A percentile compares a stretch with the other conserved stretches of the same genome.
Conservation (phyloP, 37 sponge, comb jelly and placozoan species). For the Halichondria panicea region DNA sequence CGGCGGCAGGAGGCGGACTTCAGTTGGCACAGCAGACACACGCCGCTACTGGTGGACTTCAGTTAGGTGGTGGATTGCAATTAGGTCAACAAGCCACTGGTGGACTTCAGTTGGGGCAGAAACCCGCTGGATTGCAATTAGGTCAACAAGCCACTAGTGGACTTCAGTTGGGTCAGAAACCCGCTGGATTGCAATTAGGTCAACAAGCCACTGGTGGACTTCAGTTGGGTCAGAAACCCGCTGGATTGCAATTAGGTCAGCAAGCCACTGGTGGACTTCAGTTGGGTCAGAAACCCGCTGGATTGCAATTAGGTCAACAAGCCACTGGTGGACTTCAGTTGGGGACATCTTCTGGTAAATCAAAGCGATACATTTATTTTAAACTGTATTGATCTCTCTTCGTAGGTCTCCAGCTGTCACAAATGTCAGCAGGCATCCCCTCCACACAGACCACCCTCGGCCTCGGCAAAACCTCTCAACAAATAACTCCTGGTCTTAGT, state of each 20-base stretch:
- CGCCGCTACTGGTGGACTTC: slow-evolving; percentile 21
- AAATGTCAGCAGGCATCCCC: no score
- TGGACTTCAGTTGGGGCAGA: neutral
- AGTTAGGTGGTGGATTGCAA: slow-evolving; percentile 16
- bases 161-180: neutral
- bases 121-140: neutral
- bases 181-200: neutral
- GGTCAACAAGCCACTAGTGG: neutral
- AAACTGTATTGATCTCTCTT: no score
- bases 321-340: no score
- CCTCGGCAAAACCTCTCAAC: no score
- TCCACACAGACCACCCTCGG: no score
- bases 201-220: neutral
- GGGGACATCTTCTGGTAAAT: no score
- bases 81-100: neutral
- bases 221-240: neutral
- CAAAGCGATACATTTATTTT: no score
- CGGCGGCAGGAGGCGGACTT: slow-evolving; percentile 2
- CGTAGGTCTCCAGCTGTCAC: no score
- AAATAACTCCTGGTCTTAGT: no score
- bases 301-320: no score
- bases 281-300: no score
- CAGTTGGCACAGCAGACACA: slow-evolving; percentile 19
- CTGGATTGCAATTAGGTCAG: neutral
- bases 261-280: neutral